Evolutionary conservation across 2,888 invertebrate species (phyloP).

Genomic region (Folsomia manolachei): DNA sequence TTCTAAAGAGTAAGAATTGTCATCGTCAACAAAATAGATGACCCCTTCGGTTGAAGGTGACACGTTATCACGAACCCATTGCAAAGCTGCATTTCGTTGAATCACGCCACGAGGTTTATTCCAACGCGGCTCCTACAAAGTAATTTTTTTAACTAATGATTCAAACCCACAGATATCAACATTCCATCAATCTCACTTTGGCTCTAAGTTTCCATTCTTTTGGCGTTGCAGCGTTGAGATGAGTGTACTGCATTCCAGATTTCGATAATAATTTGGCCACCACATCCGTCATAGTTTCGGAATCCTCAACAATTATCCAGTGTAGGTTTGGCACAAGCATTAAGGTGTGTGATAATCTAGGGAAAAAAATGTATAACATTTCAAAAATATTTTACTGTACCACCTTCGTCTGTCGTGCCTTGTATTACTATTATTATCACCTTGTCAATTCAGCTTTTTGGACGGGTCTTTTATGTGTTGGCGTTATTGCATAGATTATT

Average conservation of each 20-base stretch:
- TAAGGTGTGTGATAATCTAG: slow-evolving; percentile 78
- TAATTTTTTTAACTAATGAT: too few species aligned
- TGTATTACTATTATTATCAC: too few species aligned
- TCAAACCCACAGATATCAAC: neutral
- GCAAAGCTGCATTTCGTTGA: slow-evolving; percentile 80
- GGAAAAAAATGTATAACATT: too few species aligned
- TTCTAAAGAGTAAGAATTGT: slow-evolving; percentile 86
- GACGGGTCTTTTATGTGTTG: slow-evolving; percentile 80
- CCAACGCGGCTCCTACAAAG: slow-evolving; percentile 69
- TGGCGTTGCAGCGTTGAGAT: slow-evolving; percentile 69
- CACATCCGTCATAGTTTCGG: slow-evolving; percentile 65
- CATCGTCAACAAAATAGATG: slow-evolving; percentile 95
- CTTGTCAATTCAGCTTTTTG: slow-evolving; percentile 92
- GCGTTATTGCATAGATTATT: slow-evolving; percentile 85
- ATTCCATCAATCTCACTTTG: slow-evolving; percentile 54
- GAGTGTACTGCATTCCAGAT: slow-evolving; percentile 66
- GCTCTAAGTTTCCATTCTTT: slow-evolving; percentile 66
- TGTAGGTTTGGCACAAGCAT: slow-evolving; percentile 81
- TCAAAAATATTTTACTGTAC: too few species aligned
- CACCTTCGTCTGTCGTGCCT: too few species aligned
- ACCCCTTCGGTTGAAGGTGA: slow-evolving; percentile 64
- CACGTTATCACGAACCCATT: slow-evolving; percentile 72
- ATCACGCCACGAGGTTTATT: slow-evolving; percentile 82
- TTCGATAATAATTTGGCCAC: slow-evolving; percentile 70
- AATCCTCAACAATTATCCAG: slow-evolving; percentile 92